Percentiles rank a stretch among this genome's conserved stretches.
phyloP scores from a whole-genome alignment of 2,113 vertebrate genomes.

The Puffinus mauretanicus region DNA sequence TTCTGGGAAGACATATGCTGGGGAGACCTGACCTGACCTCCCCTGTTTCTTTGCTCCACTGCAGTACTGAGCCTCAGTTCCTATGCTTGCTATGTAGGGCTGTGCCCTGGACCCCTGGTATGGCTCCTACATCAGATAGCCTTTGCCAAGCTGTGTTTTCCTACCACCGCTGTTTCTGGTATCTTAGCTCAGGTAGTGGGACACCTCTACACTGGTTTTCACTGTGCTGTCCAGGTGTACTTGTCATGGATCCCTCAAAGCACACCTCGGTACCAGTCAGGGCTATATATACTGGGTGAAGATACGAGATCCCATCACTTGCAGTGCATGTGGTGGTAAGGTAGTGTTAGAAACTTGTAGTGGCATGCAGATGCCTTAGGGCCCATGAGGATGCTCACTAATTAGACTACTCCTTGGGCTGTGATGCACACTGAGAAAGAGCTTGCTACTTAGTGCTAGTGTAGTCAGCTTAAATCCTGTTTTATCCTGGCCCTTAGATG shows the following conservation, averaged over 20 bases:
- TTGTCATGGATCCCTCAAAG: background rate
- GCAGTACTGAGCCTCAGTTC: background rate
- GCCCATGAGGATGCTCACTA: background rate
- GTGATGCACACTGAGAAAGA: background rate
- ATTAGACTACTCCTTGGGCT: background rate
- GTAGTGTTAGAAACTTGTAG: background rate
- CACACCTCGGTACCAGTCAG: background rate
- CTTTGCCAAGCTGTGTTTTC: background rate
- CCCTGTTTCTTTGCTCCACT: background rate
- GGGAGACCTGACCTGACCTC: background rate
- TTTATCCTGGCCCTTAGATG: background rate
- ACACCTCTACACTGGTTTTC: background rate
- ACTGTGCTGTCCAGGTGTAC: background rate
- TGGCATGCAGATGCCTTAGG: background rate
- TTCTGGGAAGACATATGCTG: background rate
- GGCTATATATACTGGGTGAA: background rate
- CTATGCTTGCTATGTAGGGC: background rate
- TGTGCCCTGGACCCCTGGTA: background rate
- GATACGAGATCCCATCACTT: background rate
- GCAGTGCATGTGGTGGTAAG: background rate
- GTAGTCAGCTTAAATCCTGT: background rate
- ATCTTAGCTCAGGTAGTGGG: background rate
- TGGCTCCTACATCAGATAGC: fast-evolving
- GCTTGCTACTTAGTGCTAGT: background rate
- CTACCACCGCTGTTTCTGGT: background rate